A percentile compares a stretch with the other conserved stretches of the same genome.
phyloP scores from a whole-genome alignment of 1,140 invertebrate species.

The Linepithema humile region DNA sequence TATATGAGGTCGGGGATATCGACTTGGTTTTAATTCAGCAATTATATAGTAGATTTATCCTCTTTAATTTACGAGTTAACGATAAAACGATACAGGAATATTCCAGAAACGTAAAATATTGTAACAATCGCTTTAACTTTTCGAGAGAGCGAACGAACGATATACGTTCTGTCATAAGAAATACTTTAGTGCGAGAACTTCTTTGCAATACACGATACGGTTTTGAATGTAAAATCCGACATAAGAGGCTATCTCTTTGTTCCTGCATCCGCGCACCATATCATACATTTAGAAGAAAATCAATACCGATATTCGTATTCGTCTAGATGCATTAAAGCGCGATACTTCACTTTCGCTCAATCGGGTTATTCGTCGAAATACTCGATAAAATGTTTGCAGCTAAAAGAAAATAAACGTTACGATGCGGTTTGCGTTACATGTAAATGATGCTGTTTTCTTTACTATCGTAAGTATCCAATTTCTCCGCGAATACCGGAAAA shows the following conservation, averaged over 20 bases:
- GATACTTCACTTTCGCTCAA: background rate
- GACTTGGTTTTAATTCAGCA: slow-evolving; percentile 55
- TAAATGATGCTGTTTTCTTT: slow-evolving; percentile 63
- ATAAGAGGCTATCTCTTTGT: background rate
- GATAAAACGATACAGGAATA: background rate
- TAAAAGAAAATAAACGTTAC: slow-evolving; percentile 43
- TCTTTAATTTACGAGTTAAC: slow-evolving; percentile 44
- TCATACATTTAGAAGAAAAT: slow-evolving; percentile 18
- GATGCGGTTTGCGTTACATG: slow-evolving; percentile 4
- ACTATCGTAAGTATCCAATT: slow-evolving; percentile 59
- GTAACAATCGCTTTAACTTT: background rate
- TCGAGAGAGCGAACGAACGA: background rate
- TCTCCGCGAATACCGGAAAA: slow-evolving; percentile 47
- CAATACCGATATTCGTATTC: background rate
- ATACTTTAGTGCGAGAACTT: slow-evolving; percentile 19
- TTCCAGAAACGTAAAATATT: background rate
- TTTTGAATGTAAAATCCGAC: slow-evolving; percentile 32
- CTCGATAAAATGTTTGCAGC: slow-evolving; percentile 34
- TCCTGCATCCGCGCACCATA: slow-evolving; percentile 1
- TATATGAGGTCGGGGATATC: slow-evolving; percentile 46
- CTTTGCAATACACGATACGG: slow-evolving; percentile 16
- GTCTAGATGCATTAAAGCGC: slow-evolving; percentile 18
- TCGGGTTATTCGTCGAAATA: slow-evolving; percentile 39
- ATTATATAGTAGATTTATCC: slow-evolving; percentile 37
- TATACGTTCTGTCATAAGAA: background rate